Percentiles rank a stretch among this genome's conserved stretches.
These are phyloP conservation scores for Oryzaephilus surinamensis DNA, from an alignment of 1,140 invertebrate species.

Conservation along the genomic window DNA sequence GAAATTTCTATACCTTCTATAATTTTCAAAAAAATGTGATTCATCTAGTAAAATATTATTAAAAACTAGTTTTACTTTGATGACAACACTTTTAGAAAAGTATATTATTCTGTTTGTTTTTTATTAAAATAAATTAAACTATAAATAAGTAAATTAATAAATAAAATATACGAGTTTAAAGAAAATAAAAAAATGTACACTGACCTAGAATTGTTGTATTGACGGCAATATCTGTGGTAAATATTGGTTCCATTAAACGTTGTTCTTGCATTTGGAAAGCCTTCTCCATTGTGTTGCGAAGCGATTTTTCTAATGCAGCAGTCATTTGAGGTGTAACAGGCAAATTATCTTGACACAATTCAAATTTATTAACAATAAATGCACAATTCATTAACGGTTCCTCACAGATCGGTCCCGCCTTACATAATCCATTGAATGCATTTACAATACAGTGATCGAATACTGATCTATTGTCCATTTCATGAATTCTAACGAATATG, in stretches of 20 bases:
- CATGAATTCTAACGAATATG: conserved; percentile 24
- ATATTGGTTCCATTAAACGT: conserved; percentile 93
- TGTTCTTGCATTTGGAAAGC: conserved; percentile 85
- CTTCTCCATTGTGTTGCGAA: conserved; percentile 80
- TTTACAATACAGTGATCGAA: conserved; percentile 28
- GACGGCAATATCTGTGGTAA: conserved; percentile 85
- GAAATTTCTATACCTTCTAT: too few species aligned
- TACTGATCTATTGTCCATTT: conserved; percentile 19
- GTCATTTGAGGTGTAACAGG: conserved; percentile 51
- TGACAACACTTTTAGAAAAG: too few species aligned
- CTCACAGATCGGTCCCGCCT: conserved; percentile 32
- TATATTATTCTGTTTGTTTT: too few species aligned
- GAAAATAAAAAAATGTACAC: conserved; percentile 43
- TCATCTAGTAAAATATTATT: too few species aligned
- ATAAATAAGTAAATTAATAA: too few species aligned
- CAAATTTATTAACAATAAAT: conserved; percentile 76
- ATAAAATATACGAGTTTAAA: too few species aligned
- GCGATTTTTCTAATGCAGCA: conserved; percentile 25
- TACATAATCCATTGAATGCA: conserved; percentile 28
- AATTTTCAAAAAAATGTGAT: too few species aligned
- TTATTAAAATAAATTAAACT: too few species aligned
- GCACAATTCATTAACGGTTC: conserved; percentile 32
- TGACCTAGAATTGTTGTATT: conserved; percentile 90
- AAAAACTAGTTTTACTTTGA: too few species aligned
- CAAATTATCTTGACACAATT: conserved; percentile 86